A percentile compares a stretch with the other conserved stretches of the same genome.
Conservation (phyloP, 2,113 vertebrate species). For the Verasper variegatus region DNA sequence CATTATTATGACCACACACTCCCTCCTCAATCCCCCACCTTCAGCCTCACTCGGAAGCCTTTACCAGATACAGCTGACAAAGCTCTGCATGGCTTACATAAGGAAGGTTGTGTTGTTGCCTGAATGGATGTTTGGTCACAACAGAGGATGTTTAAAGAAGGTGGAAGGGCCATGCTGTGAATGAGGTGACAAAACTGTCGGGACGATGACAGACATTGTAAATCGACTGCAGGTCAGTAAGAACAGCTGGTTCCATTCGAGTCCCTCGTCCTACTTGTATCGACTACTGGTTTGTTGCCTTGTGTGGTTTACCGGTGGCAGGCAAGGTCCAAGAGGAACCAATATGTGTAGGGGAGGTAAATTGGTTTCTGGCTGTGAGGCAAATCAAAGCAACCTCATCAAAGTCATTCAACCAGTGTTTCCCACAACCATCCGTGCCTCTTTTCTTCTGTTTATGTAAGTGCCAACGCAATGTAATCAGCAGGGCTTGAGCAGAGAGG, state of each 20-base stretch:
- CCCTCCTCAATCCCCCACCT: slow-evolving; percentile 49
- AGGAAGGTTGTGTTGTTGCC: slow-evolving; percentile 8
- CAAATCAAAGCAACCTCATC: slow-evolving; percentile 77
- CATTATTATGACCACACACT: slow-evolving; percentile 60
- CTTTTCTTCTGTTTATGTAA: slow-evolving; percentile 62
- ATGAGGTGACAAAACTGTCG: slow-evolving; percentile 39
- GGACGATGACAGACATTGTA: slow-evolving; percentile 31
- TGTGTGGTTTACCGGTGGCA: slow-evolving; percentile 37
- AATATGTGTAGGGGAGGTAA: slow-evolving; percentile 43
- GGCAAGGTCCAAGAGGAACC: slow-evolving; percentile 14
- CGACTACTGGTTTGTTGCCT: slow-evolving; percentile 37
- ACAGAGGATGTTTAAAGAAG: slow-evolving; percentile 43
- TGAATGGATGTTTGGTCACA: slow-evolving; percentile 49
- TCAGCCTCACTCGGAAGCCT: slow-evolving; percentile 46
- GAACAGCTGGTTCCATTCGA: slow-evolving; percentile 26
- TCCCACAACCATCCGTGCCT: slow-evolving; percentile 53
- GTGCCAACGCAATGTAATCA: slow-evolving; percentile 53
- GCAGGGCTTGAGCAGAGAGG: slow-evolving; percentile 22
- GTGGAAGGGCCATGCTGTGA: background rate
- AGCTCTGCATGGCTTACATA: slow-evolving; percentile 38
- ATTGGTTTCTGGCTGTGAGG: slow-evolving; percentile 65
- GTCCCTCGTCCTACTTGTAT: slow-evolving; percentile 15
- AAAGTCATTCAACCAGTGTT: slow-evolving; percentile 63
- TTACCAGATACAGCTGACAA: slow-evolving; percentile 58
- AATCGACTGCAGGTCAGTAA: slow-evolving; percentile 10